Conservation (phyloP, 1,140 invertebrate species). For the Diploscapter pachys region DNA sequence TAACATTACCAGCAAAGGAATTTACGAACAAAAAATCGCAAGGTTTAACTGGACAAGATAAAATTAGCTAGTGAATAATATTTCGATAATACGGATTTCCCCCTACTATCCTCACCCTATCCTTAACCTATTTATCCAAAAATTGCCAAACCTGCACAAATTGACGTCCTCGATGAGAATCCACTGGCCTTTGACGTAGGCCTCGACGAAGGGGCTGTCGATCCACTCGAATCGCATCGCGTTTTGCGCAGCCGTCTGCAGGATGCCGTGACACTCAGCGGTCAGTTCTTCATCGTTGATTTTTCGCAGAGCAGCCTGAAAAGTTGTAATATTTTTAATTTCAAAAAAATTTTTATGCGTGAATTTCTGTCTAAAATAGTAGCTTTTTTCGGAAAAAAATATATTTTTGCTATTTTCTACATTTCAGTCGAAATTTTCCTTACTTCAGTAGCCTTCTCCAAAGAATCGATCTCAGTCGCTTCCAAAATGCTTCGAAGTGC, state of each 20-base stretch:
- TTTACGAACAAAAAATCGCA: neutral
- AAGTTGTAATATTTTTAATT: neutral
- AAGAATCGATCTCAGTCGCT: too few species aligned
- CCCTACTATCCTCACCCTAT: too few species aligned
- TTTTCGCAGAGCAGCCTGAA: neutral
- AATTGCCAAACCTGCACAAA: conserved; percentile 71
- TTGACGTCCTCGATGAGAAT: conserved; percentile 93
- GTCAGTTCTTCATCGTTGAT: neutral
- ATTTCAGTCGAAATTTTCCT: too few species aligned
- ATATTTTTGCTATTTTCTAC: too few species aligned
- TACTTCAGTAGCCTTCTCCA: too few species aligned
- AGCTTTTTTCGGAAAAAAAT: too few species aligned
- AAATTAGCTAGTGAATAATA: too few species aligned
- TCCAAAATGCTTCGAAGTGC: too few species aligned
- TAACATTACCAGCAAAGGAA: too few species aligned
- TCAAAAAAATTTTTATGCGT: too few species aligned
- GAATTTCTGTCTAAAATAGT: too few species aligned
- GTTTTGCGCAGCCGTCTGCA: conserved; percentile 13
- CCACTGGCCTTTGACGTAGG: conserved; percentile 80
- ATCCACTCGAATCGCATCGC: conserved; percentile 82
- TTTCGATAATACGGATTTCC: too few species aligned
- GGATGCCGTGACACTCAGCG: conserved; percentile 10
- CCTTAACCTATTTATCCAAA: neutral
- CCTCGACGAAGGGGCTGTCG: conserved; percentile 86
- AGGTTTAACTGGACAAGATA: conserved; percentile 9